Evolutionary conservation across 2,113 vertebrate genomes (phyloP), one percentile per base, ranked within the genome.

Genomic region (Panurus biarmicus): DNA sequence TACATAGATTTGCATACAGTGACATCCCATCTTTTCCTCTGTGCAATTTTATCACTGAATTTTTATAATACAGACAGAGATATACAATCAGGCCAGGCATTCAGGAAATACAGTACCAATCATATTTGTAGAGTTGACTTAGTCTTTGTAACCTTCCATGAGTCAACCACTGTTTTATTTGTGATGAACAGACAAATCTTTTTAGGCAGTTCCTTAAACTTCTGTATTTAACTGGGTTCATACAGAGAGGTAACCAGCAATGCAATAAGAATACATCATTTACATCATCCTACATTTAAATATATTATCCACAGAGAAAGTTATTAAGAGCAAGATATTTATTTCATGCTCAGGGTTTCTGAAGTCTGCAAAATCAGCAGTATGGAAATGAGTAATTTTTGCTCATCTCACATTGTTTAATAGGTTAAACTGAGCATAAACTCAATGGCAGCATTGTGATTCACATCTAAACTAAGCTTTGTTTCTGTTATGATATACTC

Each of bases 331-430:
- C 84, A 96, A 96, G 90, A 90, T 97, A 97, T 97, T 97, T 97
- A 97, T 97, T 97, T 98, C 96, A 88, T 91, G 92, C 86, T 97
- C 97, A 97, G 93, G 87, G 77, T 96, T 98, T 97, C 96, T 97
- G 93, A 96, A 97, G 93, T 94, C 97, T 97, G 98, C 75, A 47
- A 95, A 96, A 96, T 98, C 97, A 98, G 97, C 97, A 95, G 84
- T 97, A 97, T 98, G 97, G 96, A 98, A 98, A 98, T 96, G 82
- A 98, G 95, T 96, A 84, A 92, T 96, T 98, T 97, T 97, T 96
- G 96, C 96, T 93, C 95, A 95, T 95, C 93, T 96, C 80, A 95
- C 83, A 89, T 90, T 96, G 87, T 94, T 95, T 97, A 97, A 97
- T 97, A 97, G 90, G 97, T 97, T 98, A 97, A 98, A 96, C 96